These are phyloP conservation scores for Baronia brevicornis DNA, from an alignment of 2,888 invertebrate genomes.

Conservation along the genomic window DNA sequence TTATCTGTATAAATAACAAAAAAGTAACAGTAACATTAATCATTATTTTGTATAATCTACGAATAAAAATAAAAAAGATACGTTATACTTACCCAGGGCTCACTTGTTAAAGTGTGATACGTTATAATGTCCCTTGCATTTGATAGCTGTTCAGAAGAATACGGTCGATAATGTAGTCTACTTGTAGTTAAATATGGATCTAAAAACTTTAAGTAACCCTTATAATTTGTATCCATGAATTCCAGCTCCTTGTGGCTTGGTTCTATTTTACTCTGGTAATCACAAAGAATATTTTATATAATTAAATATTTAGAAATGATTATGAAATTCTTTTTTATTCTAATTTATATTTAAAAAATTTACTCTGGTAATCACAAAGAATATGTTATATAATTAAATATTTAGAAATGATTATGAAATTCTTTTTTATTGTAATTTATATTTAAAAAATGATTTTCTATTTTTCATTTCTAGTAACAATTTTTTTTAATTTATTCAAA, in stretches of 20 bases:
- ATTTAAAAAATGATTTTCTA: too few species aligned
- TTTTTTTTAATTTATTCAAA: too few species aligned
- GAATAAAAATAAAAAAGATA: not conserved
- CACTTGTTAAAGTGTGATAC: conserved; percentile 52
- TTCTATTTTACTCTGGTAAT: conserved; percentile 33
- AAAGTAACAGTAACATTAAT: not conserved
- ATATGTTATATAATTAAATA: too few species aligned
- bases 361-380: too few species aligned
- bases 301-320: too few species aligned
- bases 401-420: too few species aligned
- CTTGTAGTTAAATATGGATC: conserved; percentile 62
- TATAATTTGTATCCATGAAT: conserved; percentile 53
- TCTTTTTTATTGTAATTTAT: too few species aligned
- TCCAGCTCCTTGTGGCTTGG: conserved; percentile 43
- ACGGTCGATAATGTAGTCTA: conserved; percentile 53
- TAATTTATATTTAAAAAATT: too few species aligned
- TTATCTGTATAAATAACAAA: conserved; percentile 30
- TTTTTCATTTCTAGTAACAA: too few species aligned
- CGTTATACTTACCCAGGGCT: conserved; percentile 43
- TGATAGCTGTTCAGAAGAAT: conserved; percentile 48
- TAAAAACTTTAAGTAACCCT: conserved; percentile 55
- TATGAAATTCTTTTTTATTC: too few species aligned
- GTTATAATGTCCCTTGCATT: conserved; percentile 51
- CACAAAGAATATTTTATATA: too few species aligned
- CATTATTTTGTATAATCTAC: not conserved